These are phyloP conservation scores for Semibalanus balanoides DNA, from an alignment of 1,140 invertebrate genomes.

Conservation along the genomic window DNA sequence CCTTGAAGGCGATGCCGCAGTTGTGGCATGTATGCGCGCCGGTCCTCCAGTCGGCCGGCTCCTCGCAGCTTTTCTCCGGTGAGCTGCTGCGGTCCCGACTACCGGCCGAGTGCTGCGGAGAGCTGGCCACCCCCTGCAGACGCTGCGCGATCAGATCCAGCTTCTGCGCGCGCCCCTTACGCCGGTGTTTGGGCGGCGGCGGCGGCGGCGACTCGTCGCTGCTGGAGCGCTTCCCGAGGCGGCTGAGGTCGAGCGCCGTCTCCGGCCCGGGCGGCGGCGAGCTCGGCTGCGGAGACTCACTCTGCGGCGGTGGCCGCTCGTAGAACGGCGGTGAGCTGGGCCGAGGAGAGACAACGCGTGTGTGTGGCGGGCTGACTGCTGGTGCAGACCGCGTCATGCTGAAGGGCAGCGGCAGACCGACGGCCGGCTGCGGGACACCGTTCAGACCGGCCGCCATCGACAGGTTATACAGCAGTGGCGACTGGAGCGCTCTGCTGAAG, in stretches of 20 bases:
- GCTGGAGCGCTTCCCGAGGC: slow-evolving; percentile 17
- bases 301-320: slow-evolving; percentile 8
- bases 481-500: neutral
- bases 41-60: neutral
- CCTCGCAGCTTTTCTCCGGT: neutral
- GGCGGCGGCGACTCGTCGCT: slow-evolving; percentile 16
- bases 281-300: slow-evolving; percentile 1
- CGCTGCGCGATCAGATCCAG: slow-evolving; percentile 43
- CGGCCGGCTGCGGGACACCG: slow-evolving; percentile 10
- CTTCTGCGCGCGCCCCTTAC: slow-evolving; percentile 65
- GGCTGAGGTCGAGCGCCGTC: slow-evolving; percentile 8
- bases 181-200: slow-evolving; percentile 42
- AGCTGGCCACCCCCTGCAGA: slow-evolving; percentile 19
- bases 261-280: slow-evolving; percentile 6
- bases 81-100: neutral
- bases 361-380: neutral
- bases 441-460: slow-evolving; percentile 18
- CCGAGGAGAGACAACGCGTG: neutral
- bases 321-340: neutral
- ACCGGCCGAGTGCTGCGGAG: slow-evolving; percentile 8
- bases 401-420: slow-evolving; percentile 8
- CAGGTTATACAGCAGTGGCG: slow-evolving; percentile 8
- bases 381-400: neutral
- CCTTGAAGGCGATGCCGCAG: slow-evolving; percentile 81
- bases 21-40: slow-evolving; percentile 54